Evolutionary conservation across 2,113 vertebrate genomes (phyloP), one percentile per base, ranked within the genome.

Genomic region (Malurus elegans): DNA sequence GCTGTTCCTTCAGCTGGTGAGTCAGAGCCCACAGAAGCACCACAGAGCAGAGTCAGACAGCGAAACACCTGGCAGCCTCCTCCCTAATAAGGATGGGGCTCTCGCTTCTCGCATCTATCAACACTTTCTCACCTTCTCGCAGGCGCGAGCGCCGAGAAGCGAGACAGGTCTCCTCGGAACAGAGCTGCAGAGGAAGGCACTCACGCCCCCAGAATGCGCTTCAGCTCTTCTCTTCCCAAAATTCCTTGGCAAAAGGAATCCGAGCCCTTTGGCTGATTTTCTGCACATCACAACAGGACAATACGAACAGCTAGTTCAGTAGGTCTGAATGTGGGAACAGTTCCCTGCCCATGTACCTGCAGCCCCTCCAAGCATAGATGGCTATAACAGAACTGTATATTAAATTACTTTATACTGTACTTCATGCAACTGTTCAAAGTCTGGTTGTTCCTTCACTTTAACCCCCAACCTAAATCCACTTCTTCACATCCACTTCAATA

Each of bases 231-330:
- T 71, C 53, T 45, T 76, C 60, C 56, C 79, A 28, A 53, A 60
- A 88, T 28, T 48, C 75, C 56, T 50, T 16, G 26, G 51, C 56
- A 19, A n/a, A 15, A 71, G 47, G 48, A 74, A 53, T 26, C 53
- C 2, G 10, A 90, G 45, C 36, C 61, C 40, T 47, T 50, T 0
- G 9, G 53, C 29, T 73, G 54, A 65, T 67, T 48, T 86, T 67
- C 32, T 44, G 44, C 6, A 1, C 44, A 54, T 24, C 2, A 1
- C 25, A 54, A 38, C 9, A 54, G 54, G 32, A 24, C 0, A 0
- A 44, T 5, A 58, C 0, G 31, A n/a, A 21, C 28, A 2, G 5
- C 7, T 21, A 86, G 70, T 57, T 67, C 67, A 21, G 34, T 5
- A 61, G 31, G 25, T 70, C 65, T 74, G 44, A 87, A 66, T 1